These are phyloP conservation scores for Caenorhabditis drosophilae DNA, from an alignment of 2,888 invertebrate species.

Conservation along the genomic window DNA sequence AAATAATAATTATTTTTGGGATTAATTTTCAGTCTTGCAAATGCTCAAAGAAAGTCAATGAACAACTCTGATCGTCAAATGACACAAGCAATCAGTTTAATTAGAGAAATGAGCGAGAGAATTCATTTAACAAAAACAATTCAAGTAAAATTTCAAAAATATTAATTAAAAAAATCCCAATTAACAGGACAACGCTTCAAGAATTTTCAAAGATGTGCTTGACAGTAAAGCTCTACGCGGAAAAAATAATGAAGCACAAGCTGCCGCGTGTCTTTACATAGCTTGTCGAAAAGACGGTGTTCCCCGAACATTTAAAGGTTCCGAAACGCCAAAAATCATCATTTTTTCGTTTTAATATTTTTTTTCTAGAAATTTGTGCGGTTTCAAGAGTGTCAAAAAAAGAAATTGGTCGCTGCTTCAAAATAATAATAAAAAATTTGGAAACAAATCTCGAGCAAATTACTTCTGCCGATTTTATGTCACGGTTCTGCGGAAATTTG, in stretches of 20 bases:
- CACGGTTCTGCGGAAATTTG: constrained; percentile 89
- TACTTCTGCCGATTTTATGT: constrained; percentile 96
- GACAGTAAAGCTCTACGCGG: constrained; percentile 67
- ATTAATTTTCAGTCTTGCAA: constrained; percentile 37
- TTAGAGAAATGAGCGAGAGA: constrained; percentile 95
- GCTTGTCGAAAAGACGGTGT: constrained; percentile 98
- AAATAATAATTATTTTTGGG: not conserved
- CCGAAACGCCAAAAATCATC: too few species aligned
- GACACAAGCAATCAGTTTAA: constrained; percentile 93
- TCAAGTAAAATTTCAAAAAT: constrained; percentile 75
- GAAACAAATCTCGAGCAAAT: constrained; percentile 96
- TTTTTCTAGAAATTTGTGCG: constrained; percentile 99
- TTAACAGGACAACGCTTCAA: constrained; percentile 84
- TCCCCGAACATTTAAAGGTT: constrained; percentile 92
- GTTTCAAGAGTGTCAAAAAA: constrained; percentile 94
- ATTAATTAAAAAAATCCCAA: not conserved
- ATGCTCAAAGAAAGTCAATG: constrained; percentile 72
- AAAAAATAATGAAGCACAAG: constrained; percentile 75
- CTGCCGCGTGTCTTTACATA: constrained; percentile 96
- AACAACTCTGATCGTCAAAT: constrained; percentile 93
- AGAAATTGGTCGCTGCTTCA: constrained; percentile 95
- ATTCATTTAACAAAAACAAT: constrained; percentile 96
- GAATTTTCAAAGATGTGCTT: constrained; percentile 85
- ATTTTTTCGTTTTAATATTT: too few species aligned
- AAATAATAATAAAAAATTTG: constrained; percentile 89